These are phyloP conservation scores for Rhagoletis pomonella DNA, from an alignment of 1,140 invertebrate genomes.

Conservation along the genomic window DNA sequence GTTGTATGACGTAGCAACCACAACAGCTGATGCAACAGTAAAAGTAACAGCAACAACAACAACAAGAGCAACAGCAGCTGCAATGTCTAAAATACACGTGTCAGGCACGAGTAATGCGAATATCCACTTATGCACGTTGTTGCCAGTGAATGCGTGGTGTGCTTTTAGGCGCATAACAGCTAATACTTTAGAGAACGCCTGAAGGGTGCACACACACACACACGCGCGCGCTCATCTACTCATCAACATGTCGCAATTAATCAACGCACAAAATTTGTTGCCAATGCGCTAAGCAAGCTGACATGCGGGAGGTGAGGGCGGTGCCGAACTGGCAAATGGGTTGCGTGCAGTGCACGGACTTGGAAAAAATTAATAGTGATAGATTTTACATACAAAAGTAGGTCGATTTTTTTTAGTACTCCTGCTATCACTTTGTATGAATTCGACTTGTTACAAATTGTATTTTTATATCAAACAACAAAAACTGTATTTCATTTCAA, in stretches of 20 bases:
- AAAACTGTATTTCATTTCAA: no score
- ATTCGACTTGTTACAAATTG: no score
- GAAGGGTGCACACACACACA: no score
- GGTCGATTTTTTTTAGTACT: no score
- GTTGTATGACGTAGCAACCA: background rate
- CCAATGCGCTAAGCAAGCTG: background rate
- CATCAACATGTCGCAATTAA: constrained; percentile 28
- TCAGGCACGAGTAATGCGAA: constrained; percentile 39
- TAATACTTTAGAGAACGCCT: constrained; percentile 23
- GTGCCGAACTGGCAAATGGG: no score
- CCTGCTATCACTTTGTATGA: no score
- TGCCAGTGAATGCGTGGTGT: background rate
- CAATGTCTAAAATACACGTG: background rate
- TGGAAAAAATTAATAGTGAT: no score
- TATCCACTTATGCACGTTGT: constrained; percentile 49
- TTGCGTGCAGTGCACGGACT: no score
- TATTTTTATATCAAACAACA: no score
- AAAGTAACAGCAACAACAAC: background rate
- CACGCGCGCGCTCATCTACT: background rate
- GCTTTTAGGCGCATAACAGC: constrained; percentile 45
- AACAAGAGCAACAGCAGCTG: background rate
- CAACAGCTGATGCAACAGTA: constrained; percentile 33
- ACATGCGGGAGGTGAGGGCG: background rate
- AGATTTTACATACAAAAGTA: no score
- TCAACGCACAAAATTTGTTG: constrained; percentile 47